Percentiles rank a stretch among this genome's conserved stretches.
phyloP scores from a whole-genome alignment of 2,797 vertebrate genomes.

The Pygocentrus nattereri region DNA sequence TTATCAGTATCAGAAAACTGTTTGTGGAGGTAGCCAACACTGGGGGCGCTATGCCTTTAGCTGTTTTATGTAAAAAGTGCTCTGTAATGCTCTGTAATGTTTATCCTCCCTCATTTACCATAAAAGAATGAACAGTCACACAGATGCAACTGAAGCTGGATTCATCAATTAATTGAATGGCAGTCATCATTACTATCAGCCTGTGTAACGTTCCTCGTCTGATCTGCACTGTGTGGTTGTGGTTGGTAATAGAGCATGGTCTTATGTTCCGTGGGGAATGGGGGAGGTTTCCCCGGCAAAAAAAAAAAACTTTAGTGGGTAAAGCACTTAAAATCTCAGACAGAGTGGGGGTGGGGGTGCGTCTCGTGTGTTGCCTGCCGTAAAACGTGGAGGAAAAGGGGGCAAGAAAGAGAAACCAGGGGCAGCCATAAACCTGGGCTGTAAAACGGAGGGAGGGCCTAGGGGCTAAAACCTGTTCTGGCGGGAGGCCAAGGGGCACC shows the following conservation, averaged over 20 bases:
- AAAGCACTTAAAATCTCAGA: conserved; percentile 50
- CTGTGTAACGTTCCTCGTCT: not conserved
- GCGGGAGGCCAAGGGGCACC: conserved; percentile 15
- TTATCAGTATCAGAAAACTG: no score
- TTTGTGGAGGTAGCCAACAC: no score
- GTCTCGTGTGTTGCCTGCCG: conserved; percentile 48
- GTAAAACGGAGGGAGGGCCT: conserved; percentile 46
- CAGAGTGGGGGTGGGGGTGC: conserved; percentile 27
- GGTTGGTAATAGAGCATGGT: not conserved
- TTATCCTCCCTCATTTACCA: no score
- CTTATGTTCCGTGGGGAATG: not conserved
- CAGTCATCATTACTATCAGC: no score
- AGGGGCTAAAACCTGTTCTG: conserved; percentile 51
- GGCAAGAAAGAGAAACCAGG: conserved; percentile 50
- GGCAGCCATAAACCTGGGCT: conserved; percentile 46
- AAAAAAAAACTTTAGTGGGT: conserved; percentile 25
- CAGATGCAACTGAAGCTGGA: no score
- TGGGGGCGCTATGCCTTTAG: no score
- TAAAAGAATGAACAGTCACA: no score
- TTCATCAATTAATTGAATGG: no score
- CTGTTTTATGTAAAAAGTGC: no score
- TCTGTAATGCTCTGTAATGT: no score
- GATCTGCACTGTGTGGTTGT: conserved; percentile 10
- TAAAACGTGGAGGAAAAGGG: conserved; percentile 51
- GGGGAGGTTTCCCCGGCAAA: conserved; percentile 36